Conservation (phyloP, 2,888 invertebrate species). For the Gibbula magus region DNA sequence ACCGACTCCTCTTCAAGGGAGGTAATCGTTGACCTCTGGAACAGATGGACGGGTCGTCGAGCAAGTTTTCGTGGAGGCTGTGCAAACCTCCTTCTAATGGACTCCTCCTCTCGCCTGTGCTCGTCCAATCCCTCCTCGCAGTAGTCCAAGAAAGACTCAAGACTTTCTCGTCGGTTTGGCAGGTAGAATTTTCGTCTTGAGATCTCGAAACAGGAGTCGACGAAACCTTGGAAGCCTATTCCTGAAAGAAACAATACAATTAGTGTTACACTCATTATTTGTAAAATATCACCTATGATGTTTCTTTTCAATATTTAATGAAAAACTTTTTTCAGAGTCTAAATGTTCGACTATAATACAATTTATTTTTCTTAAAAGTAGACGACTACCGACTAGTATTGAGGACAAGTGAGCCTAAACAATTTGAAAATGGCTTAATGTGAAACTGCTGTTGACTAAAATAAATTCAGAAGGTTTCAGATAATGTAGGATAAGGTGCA, state of each 20-base stretch:
- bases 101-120: conserved; percentile 17
- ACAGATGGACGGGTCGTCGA: conserved; percentile 18
- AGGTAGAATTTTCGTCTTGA: conserved; percentile 61
- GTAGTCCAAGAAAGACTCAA: conserved; percentile 62
- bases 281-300: too few species aligned
- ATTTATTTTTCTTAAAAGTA: too few species aligned
- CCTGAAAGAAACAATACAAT: conserved; percentile 49
- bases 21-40: conserved; percentile 10
- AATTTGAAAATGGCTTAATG: too few species aligned
- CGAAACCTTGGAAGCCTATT: conserved; percentile 70
- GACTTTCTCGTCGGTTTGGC: conserved; percentile 50
- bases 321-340: too few species aligned
- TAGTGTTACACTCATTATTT: too few species aligned
- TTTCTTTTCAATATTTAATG: too few species aligned
- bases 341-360: too few species aligned
- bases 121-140: conserved; percentile 57
- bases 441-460: too few species aligned
- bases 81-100: not conserved
- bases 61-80: not conserved
- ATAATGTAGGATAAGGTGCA: too few species aligned
- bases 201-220: conserved; percentile 70
- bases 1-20: conserved; percentile 34
- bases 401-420: too few species aligned
- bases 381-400: too few species aligned
- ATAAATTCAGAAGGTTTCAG: too few species aligned